Evolutionary conservation across 2,888 invertebrate species (phyloP), one percentile per base, ranked within the genome.

Genomic region (Lasioglossum calceatum): DNA sequence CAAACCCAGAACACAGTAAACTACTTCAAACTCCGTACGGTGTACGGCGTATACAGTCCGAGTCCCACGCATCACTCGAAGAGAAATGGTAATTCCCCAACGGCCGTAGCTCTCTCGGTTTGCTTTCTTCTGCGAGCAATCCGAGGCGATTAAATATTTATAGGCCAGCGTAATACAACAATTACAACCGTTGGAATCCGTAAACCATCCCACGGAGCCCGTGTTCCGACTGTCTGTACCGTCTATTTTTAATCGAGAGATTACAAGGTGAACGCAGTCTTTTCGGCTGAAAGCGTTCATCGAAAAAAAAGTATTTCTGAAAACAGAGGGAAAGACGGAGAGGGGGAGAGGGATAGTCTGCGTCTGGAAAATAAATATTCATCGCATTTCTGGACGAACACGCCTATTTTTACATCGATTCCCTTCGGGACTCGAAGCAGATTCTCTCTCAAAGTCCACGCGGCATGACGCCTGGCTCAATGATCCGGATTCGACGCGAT

Each of bases 371-470:
- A 84, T 76, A 82, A 84, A 84, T 70, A 70, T 73, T 54, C 58
- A 67, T 44, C 39, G 16, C 58, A 64, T 61, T 71, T 61, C 71
- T 39, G 61, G 27, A 19, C 64, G 77, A 27, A 70, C 7, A 8
- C 16, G 42, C 44, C 84, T 84, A 84, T 84, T 84, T 84, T 84
- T 84, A 84, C 77, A 19, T 50, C 64, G 83, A 71, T 77, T 73
- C 77, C 83, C 72, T 82, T 77, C 82, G 50, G n/a, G 39, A 19
- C 44, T 23, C 61, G 27, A 61, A 5, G 61, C 61, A 3, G 32
- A 82, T 73, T 42, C 75, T 61, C 67, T 58, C 36, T n/a, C 2
- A 5, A 54, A 23, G 39, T 58, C 4, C 42, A 47, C 67, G 54
- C 50, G 74, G 19, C 67, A 23, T 32, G 14, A 39, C 47, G 50